Evolutionary conservation across 2,888 invertebrate species (phyloP), one percentile per base, ranked within the genome.

Genomic region (Candidula unifasciata): DNA sequence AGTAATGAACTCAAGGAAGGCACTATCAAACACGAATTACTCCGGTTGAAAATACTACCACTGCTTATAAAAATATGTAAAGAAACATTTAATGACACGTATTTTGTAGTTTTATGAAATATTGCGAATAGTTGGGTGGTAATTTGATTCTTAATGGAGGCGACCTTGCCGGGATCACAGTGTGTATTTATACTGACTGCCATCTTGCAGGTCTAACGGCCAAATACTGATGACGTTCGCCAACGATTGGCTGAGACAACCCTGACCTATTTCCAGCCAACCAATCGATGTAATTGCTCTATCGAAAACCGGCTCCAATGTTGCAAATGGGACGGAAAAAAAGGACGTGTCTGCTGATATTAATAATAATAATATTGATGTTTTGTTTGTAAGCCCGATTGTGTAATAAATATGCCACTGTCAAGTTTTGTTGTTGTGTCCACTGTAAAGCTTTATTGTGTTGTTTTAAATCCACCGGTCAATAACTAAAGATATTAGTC

Each of bases 181-280:
- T 96, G 96, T 96, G 97, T 96, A 97, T 97, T 96, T 97, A 97
- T 97, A 98, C 97, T 97, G 97, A 96, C 97, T 96, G 97, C 97
- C 97, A 97, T 97, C 96, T 96, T 96, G 96, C 95, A 90, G 87
- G 88, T 90, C 87, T 88, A 89, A 89, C 90, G 89, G 64, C 90
- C 89, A 91, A 92, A 91, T 92, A 89, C 89, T 87, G 85, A 83
- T 82, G 81, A 76, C 83, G 85, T 88, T 85, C 86, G 66, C 69
- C 82, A 87, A 85, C 89, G 89, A 91, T 91, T 90, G 91, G 83
- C 66, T 83, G 78, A 69, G 30, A 37, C 30, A 69, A 77, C 69
- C 68, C 10, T 69, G 83, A 69, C 74, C 77, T 57, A 77, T 30
- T 78, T 83, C 60, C 35, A 57, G 33, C 27, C 54, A 78, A 30